phyloP scores from a whole-genome alignment of 1,140 invertebrate species.

The Holotrichia oblita region DNA sequence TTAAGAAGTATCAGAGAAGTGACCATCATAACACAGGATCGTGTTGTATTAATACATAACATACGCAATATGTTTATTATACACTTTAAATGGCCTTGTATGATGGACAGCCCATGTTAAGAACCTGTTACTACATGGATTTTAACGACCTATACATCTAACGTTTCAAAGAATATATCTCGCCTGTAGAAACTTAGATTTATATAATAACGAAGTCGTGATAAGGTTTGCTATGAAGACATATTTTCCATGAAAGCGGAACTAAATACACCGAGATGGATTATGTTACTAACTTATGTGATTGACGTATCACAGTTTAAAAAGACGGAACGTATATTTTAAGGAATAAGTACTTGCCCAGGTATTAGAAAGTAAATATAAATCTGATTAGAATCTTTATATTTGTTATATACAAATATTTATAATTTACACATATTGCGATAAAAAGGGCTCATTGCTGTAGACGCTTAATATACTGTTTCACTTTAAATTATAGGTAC shows the following conservation, averaged over 20 bases:
- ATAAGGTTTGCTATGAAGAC: not conserved
- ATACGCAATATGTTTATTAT: not conserved
- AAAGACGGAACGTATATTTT: no score
- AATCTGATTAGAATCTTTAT: no score
- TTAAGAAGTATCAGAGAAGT: not conserved
- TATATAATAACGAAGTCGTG: not conserved
- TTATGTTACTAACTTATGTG: no score
- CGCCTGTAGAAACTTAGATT: not conserved
- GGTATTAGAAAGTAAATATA: no score
- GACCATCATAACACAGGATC: conserved; percentile 3
- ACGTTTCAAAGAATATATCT: not conserved
- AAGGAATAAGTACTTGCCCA: no score
- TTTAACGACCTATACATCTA: conserved; percentile 17
- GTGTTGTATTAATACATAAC: conserved; percentile 8
- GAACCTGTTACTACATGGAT: conserved; percentile 16
- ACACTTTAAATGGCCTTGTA: not conserved
- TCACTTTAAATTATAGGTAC: no score
- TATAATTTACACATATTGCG: no score
- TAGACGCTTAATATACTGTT: no score
- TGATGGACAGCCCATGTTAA: not conserved
- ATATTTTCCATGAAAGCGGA: not conserved
- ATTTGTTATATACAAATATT: no score
- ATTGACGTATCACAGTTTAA: no score
- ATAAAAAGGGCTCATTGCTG: no score
- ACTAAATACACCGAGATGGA: not conserved